Percentiles rank a stretch among this genome's conserved stretches.
Evolutionary conservation across 2,797 vertebrate species (phyloP).

Genomic region (Hylomyscus alleni): DNA sequence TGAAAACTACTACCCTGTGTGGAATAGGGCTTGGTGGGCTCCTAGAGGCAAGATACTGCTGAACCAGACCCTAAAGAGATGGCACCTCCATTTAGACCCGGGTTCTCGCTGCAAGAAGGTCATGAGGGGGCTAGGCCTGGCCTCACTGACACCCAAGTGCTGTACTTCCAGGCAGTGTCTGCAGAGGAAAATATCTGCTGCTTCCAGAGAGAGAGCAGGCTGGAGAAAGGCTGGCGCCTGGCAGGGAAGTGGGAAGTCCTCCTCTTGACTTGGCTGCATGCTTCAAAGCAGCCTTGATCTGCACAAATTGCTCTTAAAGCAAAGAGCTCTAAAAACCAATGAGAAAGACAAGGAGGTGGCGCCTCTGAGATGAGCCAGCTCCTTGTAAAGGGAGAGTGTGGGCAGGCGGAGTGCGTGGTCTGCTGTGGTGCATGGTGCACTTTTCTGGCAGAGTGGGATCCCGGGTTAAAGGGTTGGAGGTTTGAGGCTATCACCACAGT

Average conservation of each 20-base stretch:
- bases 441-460: not conserved
- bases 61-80: not conserved
- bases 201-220: not conserved
- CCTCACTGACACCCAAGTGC: fast-evolving
- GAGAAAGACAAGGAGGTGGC: not conserved
- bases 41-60: not conserved
- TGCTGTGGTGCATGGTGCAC: not conserved
- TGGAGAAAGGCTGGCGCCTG: not conserved
- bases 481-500: not conserved
- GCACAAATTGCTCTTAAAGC: not conserved
- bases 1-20: not conserved
- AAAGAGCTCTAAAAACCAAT: not conserved
- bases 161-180: not conserved
- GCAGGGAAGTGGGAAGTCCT: too few species aligned
- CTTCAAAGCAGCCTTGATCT: slow-evolving; percentile 36
- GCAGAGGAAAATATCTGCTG: not conserved
- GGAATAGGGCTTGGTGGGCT: not conserved
- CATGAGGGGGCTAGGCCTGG: not conserved
- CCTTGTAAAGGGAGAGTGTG: not conserved
- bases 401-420: not conserved
- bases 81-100: not conserved
- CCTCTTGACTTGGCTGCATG: not conserved
- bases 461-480: not conserved
- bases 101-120: not conserved
- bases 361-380: slow-evolving; percentile 2